phyloP scores from a whole-genome alignment of 2,797 vertebrate genomes.

The Adrianichthys oophorus region DNA sequence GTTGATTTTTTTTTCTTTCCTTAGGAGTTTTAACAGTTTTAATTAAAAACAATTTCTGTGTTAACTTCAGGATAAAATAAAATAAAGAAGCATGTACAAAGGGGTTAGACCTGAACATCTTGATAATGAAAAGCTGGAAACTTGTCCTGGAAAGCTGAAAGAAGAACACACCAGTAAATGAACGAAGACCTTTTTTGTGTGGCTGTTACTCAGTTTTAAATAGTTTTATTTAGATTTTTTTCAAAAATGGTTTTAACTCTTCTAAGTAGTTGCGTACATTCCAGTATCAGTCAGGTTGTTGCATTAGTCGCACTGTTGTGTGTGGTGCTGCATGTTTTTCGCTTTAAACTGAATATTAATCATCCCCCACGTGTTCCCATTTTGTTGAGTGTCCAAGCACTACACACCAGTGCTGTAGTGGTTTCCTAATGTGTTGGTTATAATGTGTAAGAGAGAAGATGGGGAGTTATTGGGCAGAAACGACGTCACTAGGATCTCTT shows the following conservation, averaged over 20 bases:
- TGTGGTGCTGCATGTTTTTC: slow-evolving; percentile 25
- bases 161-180: too few relatives aligned
- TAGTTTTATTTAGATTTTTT: slow-evolving; percentile 1
- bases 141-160: too few relatives aligned
- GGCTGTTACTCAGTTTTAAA: too few relatives aligned
- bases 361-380: slow-evolving; percentile 12
- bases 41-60: not conserved
- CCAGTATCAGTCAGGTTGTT: not conserved
- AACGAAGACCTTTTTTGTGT: too few relatives aligned
- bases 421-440: slow-evolving; percentile 29
- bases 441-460: slow-evolving; percentile 5
- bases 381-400: slow-evolving; percentile 16
- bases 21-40: not conserved
- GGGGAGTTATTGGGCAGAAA: not conserved
- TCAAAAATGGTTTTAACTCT: slow-evolving; percentile 3
- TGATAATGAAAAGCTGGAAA: too few relatives aligned
- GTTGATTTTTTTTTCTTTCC: not conserved
- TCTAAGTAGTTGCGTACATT: not conserved
- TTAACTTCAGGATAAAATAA: not conserved
- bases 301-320: slow-evolving; percentile 3
- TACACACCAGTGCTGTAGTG: slow-evolving; percentile 52
- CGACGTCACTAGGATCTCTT: too few relatives aligned
- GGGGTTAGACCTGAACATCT: too few relatives aligned
- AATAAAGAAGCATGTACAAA: not conserved
- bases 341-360: slow-evolving; percentile 41